Conservation (phyloP, 2,113 vertebrate genomes). For the Etheostoma cragini region DNA sequence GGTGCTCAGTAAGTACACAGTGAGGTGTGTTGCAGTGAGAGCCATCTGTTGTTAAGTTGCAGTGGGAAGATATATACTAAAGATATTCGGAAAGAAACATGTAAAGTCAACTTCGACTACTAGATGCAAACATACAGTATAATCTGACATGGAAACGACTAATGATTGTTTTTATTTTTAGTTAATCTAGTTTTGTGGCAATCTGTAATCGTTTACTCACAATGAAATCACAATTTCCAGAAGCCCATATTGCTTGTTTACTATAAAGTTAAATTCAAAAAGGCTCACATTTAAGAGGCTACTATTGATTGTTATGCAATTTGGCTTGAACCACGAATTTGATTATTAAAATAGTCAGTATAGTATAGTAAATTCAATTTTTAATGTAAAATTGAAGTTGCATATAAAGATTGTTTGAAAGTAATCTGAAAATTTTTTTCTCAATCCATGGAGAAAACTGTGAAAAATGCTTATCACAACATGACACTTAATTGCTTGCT, state of each 20-base stretch:
- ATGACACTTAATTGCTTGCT: neutral
- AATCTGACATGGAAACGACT: neutral
- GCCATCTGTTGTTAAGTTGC: constrained; percentile 40
- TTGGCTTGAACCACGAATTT: neutral
- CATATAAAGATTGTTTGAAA: too few relatives aligned
- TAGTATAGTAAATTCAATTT: neutral
- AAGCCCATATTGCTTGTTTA: neutral
- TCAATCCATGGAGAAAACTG: neutral
- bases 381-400: too few relatives aligned
- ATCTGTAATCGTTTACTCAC: neutral
- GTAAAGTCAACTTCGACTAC: neutral
- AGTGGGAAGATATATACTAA: neutral
- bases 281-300: neutral
- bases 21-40: constrained; percentile 40
- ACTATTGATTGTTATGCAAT: neutral
- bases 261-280: too few relatives aligned
- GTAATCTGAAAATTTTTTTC: too few relatives aligned
- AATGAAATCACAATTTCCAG: neutral
- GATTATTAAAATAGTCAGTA: constrained; percentile 1
- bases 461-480: neutral
- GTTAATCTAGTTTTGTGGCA: neutral
- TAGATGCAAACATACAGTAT: too few relatives aligned
- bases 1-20: constrained; percentile 39
- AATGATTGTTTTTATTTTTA: neutral
- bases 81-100: neutral